A percentile compares a stretch with the other conserved stretches of the same genome.
Evolutionary conservation across 1,140 invertebrate genomes (phyloP).

Genomic region (Platyscapa corneri): DNA sequence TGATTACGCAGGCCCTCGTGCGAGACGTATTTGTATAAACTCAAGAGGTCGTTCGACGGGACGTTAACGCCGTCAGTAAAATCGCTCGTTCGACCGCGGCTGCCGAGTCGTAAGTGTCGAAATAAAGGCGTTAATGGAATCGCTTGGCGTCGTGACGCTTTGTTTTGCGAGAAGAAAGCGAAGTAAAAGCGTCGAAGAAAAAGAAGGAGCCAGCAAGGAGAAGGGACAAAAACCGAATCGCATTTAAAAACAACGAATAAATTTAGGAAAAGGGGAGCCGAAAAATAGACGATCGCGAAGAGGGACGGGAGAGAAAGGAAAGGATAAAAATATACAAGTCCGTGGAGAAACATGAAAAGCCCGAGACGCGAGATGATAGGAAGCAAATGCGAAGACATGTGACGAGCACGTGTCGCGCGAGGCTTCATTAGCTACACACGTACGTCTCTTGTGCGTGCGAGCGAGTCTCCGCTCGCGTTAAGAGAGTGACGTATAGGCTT

Average conservation of each 20-base stretch:
- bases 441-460: not conserved
- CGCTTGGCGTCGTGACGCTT: constrained; percentile 57
- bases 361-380: constrained; percentile 47
- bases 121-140: constrained; percentile 71
- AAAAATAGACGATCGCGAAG: constrained; percentile 29
- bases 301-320: not conserved
- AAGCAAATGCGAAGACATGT: constrained; percentile 64
- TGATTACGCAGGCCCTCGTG: constrained; percentile 48
- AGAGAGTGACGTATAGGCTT: constrained; percentile 30
- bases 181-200: not conserved
- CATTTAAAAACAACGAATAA: constrained; percentile 48
- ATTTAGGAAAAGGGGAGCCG: constrained; percentile 29
- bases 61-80: constrained; percentile 66
- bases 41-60: constrained; percentile 59
- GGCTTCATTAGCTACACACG: constrained; percentile 31
- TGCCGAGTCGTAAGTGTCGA: constrained; percentile 60
- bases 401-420: constrained; percentile 70
- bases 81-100: constrained; percentile 60
- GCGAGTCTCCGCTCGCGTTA: not conserved
- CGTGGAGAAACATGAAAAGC: constrained; percentile 34
- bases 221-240: constrained; percentile 1
- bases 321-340: constrained; percentile 45
- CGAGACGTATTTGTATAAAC: constrained; percentile 59
- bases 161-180: constrained; percentile 41
- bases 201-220: not conserved